Percentiles rank a stretch among this genome's conserved stretches.
Evolutionary conservation across 2,113 vertebrate species (phyloP).

Genomic region (Phocoena sinus): DNA sequence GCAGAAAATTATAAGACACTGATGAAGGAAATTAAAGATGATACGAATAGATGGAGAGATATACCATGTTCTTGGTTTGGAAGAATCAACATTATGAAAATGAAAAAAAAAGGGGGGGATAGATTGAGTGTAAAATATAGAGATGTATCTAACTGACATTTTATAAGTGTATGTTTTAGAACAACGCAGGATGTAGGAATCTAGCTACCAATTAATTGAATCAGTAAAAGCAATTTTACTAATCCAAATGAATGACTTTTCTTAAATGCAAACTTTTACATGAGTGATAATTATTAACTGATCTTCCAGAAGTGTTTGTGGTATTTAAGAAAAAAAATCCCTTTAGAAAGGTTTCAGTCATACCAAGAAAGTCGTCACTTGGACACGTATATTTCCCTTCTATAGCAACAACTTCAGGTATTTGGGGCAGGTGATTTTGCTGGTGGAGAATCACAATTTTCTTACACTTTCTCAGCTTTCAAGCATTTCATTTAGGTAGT

Average conservation of each 20-base stretch:
- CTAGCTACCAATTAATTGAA: conserved; percentile 37
- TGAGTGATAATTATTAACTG: conserved; percentile 37
- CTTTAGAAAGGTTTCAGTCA: conserved; percentile 12
- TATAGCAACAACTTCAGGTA: background rate
- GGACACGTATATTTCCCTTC: background rate
- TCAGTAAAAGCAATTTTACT: conserved; percentile 47
- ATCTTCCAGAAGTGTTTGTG: conserved; percentile 13
- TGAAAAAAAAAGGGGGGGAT: no score
- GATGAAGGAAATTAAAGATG: no score
- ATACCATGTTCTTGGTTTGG: no score
- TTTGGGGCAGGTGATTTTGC: background rate
- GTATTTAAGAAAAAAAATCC: background rate
- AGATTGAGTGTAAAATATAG: conserved; percentile 34
- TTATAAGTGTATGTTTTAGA: conserved; percentile 66
- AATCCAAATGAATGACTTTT: conserved; percentile 44
- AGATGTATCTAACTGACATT: conserved; percentile 42
- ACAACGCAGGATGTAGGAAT: background rate
- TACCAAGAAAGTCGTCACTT: background rate
- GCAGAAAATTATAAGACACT: no score
- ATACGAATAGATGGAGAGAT: no score
- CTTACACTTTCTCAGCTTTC: background rate
- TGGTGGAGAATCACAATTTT: background rate
- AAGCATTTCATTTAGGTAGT: background rate
- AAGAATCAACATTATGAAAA: no score
- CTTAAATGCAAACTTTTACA: conserved; percentile 38